Conservation (phyloP, 2,888 invertebrate species). For the Phania funesta region DNA sequence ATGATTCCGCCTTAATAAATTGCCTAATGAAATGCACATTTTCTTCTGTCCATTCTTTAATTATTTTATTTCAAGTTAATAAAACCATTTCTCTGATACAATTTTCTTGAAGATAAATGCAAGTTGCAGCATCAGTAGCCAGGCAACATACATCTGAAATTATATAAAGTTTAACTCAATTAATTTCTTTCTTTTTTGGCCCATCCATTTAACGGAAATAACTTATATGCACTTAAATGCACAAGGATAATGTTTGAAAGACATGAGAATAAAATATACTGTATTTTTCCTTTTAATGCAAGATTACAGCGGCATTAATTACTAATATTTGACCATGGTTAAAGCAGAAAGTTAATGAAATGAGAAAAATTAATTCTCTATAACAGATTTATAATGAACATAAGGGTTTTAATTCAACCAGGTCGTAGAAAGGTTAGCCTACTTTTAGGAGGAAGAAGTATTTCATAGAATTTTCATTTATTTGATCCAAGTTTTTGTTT, state of each 20-base stretch:
- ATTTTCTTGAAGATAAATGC: conserved; percentile 43
- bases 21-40: conserved; percentile 56
- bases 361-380: not conserved
- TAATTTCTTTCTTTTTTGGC: conserved; percentile 14
- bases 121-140: conserved; percentile 19
- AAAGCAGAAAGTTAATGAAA: conserved; percentile 26
- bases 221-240: conserved; percentile 48
- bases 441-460: too few species aligned
- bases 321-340: conserved; percentile 14
- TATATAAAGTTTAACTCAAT: conserved; percentile 49
- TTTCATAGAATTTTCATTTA: too few species aligned
- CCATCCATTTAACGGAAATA: conserved; percentile 31
- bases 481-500: too few species aligned
- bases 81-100: conserved; percentile 14
- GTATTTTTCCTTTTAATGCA: not conserved
- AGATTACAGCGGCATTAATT: conserved; percentile 28
- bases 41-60: not conserved
- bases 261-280: conserved; percentile 18
- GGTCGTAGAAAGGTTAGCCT: not conserved
- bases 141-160: conserved; percentile 44
- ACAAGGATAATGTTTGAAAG: conserved; percentile 34
- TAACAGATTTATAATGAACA: not conserved
- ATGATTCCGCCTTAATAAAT: conserved; percentile 33
- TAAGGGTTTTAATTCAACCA: not conserved
- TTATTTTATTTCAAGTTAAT: conserved; percentile 6